These are phyloP conservation scores for Coregonus clupeaformis DNA, from an alignment of 2,113 vertebrate species.

Conservation along the genomic window DNA sequence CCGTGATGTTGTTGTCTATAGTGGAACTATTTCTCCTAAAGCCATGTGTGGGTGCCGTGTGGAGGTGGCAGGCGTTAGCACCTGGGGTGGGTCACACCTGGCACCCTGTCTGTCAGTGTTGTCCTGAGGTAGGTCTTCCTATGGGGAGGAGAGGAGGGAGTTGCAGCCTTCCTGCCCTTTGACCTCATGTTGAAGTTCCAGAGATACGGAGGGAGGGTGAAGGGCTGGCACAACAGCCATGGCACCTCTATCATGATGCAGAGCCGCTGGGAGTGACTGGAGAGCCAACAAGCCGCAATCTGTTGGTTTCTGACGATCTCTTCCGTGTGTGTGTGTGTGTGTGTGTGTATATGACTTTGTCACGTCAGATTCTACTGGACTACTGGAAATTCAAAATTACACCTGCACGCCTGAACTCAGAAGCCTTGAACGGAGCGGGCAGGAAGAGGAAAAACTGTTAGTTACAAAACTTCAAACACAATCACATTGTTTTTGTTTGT, in stretches of 20 bases:
- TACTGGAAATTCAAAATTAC: slow-evolving; percentile 70
- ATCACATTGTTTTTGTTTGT: slow-evolving; percentile 56
- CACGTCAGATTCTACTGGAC: slow-evolving; percentile 68
- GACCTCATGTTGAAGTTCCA: slow-evolving; percentile 15
- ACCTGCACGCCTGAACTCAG: slow-evolving; percentile 77
- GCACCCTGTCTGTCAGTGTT: slow-evolving; percentile 36
- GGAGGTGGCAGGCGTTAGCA: slow-evolving; percentile 19
- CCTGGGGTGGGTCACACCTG: slow-evolving; percentile 38
- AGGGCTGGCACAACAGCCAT: slow-evolving; percentile 54
- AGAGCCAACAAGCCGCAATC: slow-evolving; percentile 44
- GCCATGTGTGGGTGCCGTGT: slow-evolving; percentile 79
- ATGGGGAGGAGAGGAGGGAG: slow-evolving; percentile 33
- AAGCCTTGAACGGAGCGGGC: slow-evolving; percentile 68
- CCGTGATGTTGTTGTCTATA: slow-evolving; percentile 73
- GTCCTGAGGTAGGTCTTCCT: slow-evolving; percentile 58
- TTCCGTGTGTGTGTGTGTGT: slow-evolving; percentile 25
- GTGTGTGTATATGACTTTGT: slow-evolving; percentile 36
- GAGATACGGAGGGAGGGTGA: slow-evolving; percentile 30
- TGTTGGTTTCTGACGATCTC: slow-evolving; percentile 39
- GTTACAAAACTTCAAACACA: slow-evolving; percentile 50
- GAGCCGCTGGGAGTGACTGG: slow-evolving; percentile 40
- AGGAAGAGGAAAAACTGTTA: slow-evolving; percentile 56
- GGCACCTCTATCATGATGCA: slow-evolving; percentile 31
- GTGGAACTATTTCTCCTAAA: slow-evolving; percentile 80
- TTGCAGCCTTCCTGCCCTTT: slow-evolving; percentile 37